A percentile compares a stretch with the other conserved stretches of the same genome.
Evolutionary conservation across 2,888 invertebrate species (phyloP).

Genomic region (Psylliodes chrysocephalus): DNA sequence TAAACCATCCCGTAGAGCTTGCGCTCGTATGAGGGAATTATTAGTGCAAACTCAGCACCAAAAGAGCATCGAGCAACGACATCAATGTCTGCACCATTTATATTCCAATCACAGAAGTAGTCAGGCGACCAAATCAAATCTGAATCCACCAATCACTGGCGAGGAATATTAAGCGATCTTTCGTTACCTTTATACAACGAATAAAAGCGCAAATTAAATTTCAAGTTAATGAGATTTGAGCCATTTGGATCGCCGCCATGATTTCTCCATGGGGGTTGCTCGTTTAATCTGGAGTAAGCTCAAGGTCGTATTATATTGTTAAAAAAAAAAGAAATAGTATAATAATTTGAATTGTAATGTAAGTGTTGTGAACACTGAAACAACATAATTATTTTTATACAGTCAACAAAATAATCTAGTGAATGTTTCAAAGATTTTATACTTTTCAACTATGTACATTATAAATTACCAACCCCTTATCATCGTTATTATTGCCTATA

Average conservation of each 20-base stretch:
- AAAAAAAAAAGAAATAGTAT: no score
- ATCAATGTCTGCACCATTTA: conserved; percentile 44
- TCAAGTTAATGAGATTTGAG: conserved; percentile 30
- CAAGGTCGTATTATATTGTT: background rate
- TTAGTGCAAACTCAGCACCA: conserved; percentile 1
- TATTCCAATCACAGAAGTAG: conserved; percentile 58
- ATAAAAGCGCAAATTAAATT: conserved; percentile 37
- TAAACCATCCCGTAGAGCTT: background rate
- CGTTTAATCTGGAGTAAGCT: conserved; percentile 14
- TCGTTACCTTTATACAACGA: conserved; percentile 38
- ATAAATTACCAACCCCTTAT: no score
- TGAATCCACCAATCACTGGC: conserved; percentile 56
- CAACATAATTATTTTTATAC: no score
- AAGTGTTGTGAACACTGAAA: no score
- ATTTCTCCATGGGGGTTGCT: conserved; percentile 12
- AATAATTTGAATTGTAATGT: no score
- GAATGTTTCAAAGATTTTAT: no score
- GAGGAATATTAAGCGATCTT: conserved; percentile 55
- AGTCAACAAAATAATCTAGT: no score
- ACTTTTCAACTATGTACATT: no score
- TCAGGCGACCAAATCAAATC: conserved; percentile 61
- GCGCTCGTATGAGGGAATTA: background rate
- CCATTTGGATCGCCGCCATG: conserved; percentile 12
- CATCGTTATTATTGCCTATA: no score
- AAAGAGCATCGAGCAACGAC: background rate